Base-by-base conservation (phyloP, 2,888 invertebrate genomes). In the Drosophila diplacantha region DNA sequence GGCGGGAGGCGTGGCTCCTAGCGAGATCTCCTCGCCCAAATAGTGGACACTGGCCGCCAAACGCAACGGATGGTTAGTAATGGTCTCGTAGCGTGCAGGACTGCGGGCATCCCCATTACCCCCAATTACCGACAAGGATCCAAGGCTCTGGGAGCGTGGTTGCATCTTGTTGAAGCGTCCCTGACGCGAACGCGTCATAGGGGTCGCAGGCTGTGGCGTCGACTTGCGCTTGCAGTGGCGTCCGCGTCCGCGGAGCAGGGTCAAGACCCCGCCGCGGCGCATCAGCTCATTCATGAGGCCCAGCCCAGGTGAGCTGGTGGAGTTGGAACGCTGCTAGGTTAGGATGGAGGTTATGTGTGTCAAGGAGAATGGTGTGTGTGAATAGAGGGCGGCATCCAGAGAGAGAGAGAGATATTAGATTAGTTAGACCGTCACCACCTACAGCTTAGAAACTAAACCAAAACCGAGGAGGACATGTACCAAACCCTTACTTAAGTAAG, bases 91-190 rank as follows among this genome's bases (percentile, higher is more conserved):
- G 64, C 80, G 80, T 75, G 80, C 84, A 74, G 84, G 75, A 73
- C 86, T 85, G 57, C 64, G 65, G 49, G 63, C 53, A 56, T 63
- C 59, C 52, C 76, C 55, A 55, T 65, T 8, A 46, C 44, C 58
- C 59, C 78, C 87, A 89, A 86, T 89, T 89, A 89, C 89, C 88
- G 88, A 86, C 68, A 89, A 72, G 47, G 88, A 88, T 78, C 88
- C 88, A 34, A 88, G 77, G 63, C 88, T 89, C 58, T 86, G 86
- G 0, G 88, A 88, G 24, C 88, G 83, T 3, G 85, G 82, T 61
- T 88, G 87, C 73, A 87, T 63, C 69, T 86, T 85, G 24, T 72
- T 65, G 47, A 79, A 73, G 58, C 83, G 76, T 53, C 75, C 81
- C 52, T 77, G 75, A 20, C 85, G 82, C 24, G 70, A 65, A 16